These are phyloP conservation scores for Thryonomys swinderianus DNA, from an alignment of 2,113 vertebrate genomes.

Conservation along the genomic window DNA sequence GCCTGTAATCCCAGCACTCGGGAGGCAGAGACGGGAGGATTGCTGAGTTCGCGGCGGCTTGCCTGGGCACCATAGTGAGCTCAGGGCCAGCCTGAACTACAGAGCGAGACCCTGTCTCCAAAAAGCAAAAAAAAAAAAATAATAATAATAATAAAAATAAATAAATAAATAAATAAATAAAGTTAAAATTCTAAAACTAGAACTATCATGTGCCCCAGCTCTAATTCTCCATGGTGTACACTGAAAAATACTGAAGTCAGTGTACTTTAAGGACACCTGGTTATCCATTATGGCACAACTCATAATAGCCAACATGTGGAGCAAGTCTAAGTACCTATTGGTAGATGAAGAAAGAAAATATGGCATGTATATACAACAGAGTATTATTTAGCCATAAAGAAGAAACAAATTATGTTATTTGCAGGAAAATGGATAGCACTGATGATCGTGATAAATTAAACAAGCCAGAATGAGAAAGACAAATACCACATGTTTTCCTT, in stretches of 20 bases:
- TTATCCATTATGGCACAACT: not conserved
- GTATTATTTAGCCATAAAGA: not conserved
- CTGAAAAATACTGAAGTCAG: not conserved
- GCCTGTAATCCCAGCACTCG: too few relatives aligned
- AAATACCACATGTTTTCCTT: not conserved
- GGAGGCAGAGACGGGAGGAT: too few relatives aligned
- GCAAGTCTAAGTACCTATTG: not conserved
- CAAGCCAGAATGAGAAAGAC: not conserved
- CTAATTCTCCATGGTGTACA: not conserved
- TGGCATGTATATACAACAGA: not conserved
- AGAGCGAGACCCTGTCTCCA: too few relatives aligned
- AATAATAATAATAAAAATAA: too few relatives aligned
- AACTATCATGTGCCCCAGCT: not conserved
- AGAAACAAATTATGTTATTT: not conserved
- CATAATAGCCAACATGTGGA: not conserved
- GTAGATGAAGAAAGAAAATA: not conserved
- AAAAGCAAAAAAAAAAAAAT: too few relatives aligned
- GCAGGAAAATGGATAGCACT: not conserved
- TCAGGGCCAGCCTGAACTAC: too few relatives aligned
- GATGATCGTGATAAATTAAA: not conserved
- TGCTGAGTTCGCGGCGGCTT: too few relatives aligned
- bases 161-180: not conserved
- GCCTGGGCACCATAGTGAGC: too few relatives aligned
- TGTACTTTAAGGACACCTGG: not conserved
- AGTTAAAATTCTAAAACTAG: not conserved